These are phyloP conservation scores for Lepus oiostolus DNA, from an alignment of 2,797 vertebrate genomes.

Conservation along the genomic window DNA sequence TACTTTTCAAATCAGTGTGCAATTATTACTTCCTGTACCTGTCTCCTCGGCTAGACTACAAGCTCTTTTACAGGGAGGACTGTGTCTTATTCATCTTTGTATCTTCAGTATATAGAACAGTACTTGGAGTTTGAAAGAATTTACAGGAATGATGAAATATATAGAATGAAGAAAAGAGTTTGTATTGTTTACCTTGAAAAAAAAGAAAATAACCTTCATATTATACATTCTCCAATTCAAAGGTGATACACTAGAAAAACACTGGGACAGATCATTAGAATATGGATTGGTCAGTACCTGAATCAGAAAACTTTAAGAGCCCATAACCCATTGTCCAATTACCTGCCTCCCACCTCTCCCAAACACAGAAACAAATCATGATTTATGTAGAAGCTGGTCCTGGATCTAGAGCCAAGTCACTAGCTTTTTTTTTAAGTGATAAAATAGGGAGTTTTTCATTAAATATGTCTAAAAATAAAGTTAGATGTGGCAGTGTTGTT, in stretches of 20 bases:
- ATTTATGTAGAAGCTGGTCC: slow-evolving; percentile 15
- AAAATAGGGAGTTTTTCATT: slow-evolving; percentile 55
- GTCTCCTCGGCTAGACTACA: neutral
- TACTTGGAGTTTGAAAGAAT: slow-evolving; percentile 55
- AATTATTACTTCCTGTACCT: slow-evolving; percentile 28
- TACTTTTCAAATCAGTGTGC: slow-evolving; percentile 31
- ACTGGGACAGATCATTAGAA: slow-evolving; percentile 27
- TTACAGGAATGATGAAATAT: slow-evolving; percentile 42
- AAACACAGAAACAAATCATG: slow-evolving; percentile 53
- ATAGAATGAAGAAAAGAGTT: slow-evolving; percentile 41
- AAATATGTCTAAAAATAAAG: slow-evolving; percentile 56
- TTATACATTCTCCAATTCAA: slow-evolving; percentile 59
- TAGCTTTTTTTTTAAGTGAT: slow-evolving; percentile 21
- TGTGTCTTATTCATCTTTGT: slow-evolving; percentile 10
- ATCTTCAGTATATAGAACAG: slow-evolving; percentile 1
- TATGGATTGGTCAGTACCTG: slow-evolving; percentile 9
- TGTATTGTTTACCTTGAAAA: slow-evolving; percentile 44
- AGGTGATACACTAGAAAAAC: slow-evolving; percentile 57
- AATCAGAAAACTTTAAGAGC: slow-evolving; percentile 55
- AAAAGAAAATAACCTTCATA: slow-evolving; percentile 43
- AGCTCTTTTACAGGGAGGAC: slow-evolving; percentile 16
- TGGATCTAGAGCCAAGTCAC: slow-evolving; percentile 10
- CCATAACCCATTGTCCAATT: neutral
- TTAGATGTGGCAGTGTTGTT: slow-evolving; percentile 40
- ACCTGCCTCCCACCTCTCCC: neutral